Base-by-base conservation (phyloP, 2,113 vertebrate genomes). In the Pteruthius melanotis region DNA sequence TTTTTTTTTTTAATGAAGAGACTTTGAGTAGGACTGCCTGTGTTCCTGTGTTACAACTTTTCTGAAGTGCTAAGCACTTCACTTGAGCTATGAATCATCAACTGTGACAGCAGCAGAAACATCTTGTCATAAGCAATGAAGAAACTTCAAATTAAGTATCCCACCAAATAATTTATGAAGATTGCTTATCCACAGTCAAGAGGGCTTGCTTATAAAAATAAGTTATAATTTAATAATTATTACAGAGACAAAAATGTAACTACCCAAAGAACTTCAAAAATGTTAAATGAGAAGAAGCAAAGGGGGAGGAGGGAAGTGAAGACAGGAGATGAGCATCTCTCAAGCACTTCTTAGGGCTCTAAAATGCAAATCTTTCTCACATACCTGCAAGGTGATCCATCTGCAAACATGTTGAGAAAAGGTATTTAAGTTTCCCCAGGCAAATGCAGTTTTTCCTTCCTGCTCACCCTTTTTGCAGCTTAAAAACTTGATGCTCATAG, bases 41-140 rank as follows among this genome's bases (percentile, higher is more conserved):
- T 2, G 2, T 75, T 93, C 60, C 85, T 64, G 39, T 2, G 2
- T 75, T 94, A 78, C 26, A 10, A 49, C 64, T 88, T 92, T 95
- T 92, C 85, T 89, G 83, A 93, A 90, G 85, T 78, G 61, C 85
- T 93, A 92, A 92, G 68, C 92, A 68, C 80, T 96, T 95, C 91
- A 91, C 56, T 94, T 61, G 89, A 94, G 80, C 64, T 89, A 94
- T 94, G 95, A 97, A 89, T 93, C 94, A 94, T 96, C 90, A 93
- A 56, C 88, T 93, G 37, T 53, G 92, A 93, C 94, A 96, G 94
- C 30, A 93, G 74, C 86, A 97, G 95, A 96, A 96, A 94, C 80
- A 96, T 86, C 96, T 87, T 96, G 90, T 96, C 92, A 95, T 69
- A 89, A 93, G 90, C 93, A 95, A 94, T 87, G 80, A 92, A 96